These are phyloP conservation scores for Brienomyrus longianalis DNA, from an alignment of 2,113 vertebrate genomes.

Conservation along the genomic window DNA sequence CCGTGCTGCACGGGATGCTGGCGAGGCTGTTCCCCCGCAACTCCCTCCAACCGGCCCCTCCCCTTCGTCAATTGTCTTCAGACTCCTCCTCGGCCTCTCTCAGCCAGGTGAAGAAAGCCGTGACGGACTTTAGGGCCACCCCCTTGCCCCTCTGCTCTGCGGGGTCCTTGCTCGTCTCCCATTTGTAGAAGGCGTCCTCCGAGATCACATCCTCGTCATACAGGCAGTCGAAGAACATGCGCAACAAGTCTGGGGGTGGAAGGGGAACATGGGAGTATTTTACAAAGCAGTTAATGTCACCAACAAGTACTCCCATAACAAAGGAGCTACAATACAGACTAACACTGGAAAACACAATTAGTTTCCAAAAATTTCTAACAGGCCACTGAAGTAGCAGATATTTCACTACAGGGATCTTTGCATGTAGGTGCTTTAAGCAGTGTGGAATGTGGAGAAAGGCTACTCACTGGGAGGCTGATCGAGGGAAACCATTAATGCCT, in stretches of 20 bases:
- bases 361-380: background rate
- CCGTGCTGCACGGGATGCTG: slow-evolving; percentile 74
- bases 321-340: background rate
- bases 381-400: background rate
- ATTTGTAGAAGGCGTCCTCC: slow-evolving; percentile 95
- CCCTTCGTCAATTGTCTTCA: slow-evolving; percentile 80
- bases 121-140: slow-evolving; percentile 91
- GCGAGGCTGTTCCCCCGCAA: slow-evolving; percentile 40
- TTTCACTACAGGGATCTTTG: background rate
- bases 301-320: background rate
- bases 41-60: background rate
- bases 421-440: background rate
- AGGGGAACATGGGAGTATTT: background rate
- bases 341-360: background rate
- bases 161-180: slow-evolving; percentile 92
- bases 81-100: slow-evolving; percentile 97
- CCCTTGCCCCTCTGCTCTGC: slow-evolving; percentile 89
- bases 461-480: slow-evolving; percentile 98
- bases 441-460: background rate
- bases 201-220: slow-evolving; percentile 98
- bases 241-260: slow-evolving; percentile 71
- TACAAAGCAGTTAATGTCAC: background rate
- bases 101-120: slow-evolving; percentile 94
- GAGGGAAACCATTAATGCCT: slow-evolving; percentile 90
- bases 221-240: slow-evolving; percentile 98